Percentiles rank a stretch among this genome's conserved stretches.
phyloP scores from a whole-genome alignment of 2,888 invertebrate species.

The Aleiodes testaceus region DNA sequence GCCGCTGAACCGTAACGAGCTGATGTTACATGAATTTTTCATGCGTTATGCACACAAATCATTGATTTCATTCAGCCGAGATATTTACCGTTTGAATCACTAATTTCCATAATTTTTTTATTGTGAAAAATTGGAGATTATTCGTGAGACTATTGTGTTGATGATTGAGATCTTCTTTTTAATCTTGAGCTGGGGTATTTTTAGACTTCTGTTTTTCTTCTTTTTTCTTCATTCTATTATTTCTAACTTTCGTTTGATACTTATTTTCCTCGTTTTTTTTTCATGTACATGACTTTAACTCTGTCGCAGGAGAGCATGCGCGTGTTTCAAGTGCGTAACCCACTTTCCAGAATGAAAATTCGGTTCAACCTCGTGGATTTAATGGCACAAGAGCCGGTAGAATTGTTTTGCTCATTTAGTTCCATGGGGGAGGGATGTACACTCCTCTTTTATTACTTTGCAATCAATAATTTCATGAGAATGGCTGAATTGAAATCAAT shows the following conservation, averaged over 20 bases:
- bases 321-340: constrained; percentile 32
- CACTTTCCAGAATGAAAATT: constrained; percentile 44
- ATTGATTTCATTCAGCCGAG: neutral
- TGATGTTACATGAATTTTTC: constrained; percentile 38
- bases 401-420: constrained; percentile 6
- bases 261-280: neutral
- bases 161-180: too few relatives aligned
- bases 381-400: constrained; percentile 8
- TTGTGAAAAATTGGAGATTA: too few relatives aligned
- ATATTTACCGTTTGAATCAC: too few relatives aligned
- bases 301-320: constrained; percentile 19
- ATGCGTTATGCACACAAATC: constrained; percentile 41
- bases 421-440: neutral
- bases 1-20: constrained; percentile 3
- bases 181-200: neutral
- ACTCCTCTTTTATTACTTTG: too few relatives aligned
- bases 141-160: too few relatives aligned
- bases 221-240: too few relatives aligned
- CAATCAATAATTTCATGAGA: too few relatives aligned
- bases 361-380: constrained; percentile 30
- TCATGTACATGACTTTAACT: neutral
- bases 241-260: too few relatives aligned
- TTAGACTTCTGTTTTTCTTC: neutral
- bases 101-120: too few relatives aligned
- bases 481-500: too few relatives aligned